These are phyloP conservation scores for Microchirus variegatus DNA, from an alignment of 2,797 vertebrate species.

Conservation along the genomic window DNA sequence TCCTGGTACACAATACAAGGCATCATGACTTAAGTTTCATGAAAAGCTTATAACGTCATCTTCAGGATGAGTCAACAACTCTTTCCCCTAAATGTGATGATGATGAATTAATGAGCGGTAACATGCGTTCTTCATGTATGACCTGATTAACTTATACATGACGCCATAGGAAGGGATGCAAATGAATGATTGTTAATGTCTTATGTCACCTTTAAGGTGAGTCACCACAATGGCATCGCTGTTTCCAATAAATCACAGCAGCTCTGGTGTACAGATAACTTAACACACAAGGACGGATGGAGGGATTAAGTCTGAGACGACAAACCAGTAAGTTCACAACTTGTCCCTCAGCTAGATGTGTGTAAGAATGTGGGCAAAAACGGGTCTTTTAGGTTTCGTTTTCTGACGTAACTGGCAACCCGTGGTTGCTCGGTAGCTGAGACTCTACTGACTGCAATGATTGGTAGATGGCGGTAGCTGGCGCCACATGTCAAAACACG, in stretches of 20 bases:
- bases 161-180: not conserved
- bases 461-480: too few species aligned
- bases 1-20: not conserved
- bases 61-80: constrained; percentile 1
- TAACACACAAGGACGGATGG: not conserved
- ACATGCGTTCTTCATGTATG: not conserved
- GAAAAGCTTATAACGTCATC: not conserved
- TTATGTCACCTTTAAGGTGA: constrained; percentile 19
- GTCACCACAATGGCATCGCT: constrained; percentile 2
- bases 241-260: constrained; percentile 30
- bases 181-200: constrained; percentile 7
- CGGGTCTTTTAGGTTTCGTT: too few species aligned
- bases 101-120: not conserved
- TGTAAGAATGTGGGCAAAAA: too few species aligned
- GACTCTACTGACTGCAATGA: too few species aligned
- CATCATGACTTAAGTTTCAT: not conserved
- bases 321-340: not conserved
- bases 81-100: not conserved
- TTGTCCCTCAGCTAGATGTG: too few species aligned
- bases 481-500: too few species aligned
- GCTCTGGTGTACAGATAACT: not conserved
- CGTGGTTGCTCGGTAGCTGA: too few species aligned
- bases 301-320: not conserved
- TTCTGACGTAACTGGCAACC: too few species aligned
- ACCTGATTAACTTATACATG: constrained; percentile 8